Conservation (phyloP, 1,140 invertebrate genomes). For the Lysiphlebus fabarum region DNA sequence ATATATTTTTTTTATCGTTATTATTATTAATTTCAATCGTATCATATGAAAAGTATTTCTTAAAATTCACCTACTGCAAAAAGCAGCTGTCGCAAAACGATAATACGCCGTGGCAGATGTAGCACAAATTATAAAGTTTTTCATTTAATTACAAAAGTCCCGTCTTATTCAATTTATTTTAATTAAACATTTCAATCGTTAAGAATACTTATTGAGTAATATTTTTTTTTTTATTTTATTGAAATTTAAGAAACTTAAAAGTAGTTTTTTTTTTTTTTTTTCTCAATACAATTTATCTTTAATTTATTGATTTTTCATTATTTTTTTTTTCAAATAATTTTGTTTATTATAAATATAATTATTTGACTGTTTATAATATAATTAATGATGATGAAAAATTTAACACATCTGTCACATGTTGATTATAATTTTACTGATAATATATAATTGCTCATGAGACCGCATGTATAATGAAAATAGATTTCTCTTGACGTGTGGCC, state of each 20-base stretch:
- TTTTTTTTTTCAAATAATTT: too few species aligned
- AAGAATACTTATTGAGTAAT: too few species aligned
- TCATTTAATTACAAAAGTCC: slow-evolving; percentile 23
- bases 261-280: too few species aligned
- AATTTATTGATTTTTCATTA: too few species aligned
- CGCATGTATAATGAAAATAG: slow-evolving; percentile 20
- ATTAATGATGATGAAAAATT: not conserved
- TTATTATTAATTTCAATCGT: not conserved
- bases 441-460: slow-evolving; percentile 18
- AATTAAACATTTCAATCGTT: too few species aligned
- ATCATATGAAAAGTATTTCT: slow-evolving; percentile 8
- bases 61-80: slow-evolving; percentile 8
- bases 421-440: slow-evolving; percentile 21
- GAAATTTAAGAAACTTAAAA: too few species aligned
- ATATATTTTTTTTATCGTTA: not conserved
- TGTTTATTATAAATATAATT: too few species aligned
- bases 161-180: not conserved
- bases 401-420: not conserved
- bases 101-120: slow-evolving; percentile 21
- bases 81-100: slow-evolving; percentile 19
- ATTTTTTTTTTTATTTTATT: too few species aligned
- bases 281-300: not conserved
- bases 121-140: slow-evolving; percentile 23
- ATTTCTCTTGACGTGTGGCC: slow-evolving; percentile 10
- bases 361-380: not conserved